Conservation (phyloP, 2,113 vertebrate species). For the Theristicus caerulescens region DNA sequence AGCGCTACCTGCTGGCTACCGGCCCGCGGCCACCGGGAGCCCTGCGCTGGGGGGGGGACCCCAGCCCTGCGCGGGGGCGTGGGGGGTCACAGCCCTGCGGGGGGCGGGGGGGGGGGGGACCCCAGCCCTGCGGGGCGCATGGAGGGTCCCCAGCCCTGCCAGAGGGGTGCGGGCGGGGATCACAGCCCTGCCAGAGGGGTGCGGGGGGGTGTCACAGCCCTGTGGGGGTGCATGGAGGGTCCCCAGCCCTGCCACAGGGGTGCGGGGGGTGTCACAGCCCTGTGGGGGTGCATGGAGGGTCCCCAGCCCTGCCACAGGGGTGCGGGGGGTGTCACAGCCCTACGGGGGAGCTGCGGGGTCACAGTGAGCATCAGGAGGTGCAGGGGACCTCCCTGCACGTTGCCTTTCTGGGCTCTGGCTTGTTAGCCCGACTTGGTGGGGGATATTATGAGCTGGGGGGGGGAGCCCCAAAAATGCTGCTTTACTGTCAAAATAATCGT, state of each 20-base stretch:
- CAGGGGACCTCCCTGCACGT: fast-evolving
- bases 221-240: too few relatives aligned
- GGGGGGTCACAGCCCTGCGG: fast-evolving
- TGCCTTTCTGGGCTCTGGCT: neutral
- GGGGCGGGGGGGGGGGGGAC: too few relatives aligned
- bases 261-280: neutral
- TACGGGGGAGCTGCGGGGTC: neutral
- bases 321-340: neutral
- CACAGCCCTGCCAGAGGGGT: fast-evolving
- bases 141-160: too few relatives aligned
- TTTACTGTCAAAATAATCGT: neutral
- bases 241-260: neutral
- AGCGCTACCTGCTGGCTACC: conserved; percentile 25
- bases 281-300: neutral
- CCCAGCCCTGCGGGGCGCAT: too few relatives aligned
- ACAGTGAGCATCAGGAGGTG: fast-evolving
- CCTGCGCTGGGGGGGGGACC: neutral
- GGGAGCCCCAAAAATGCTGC: neutral
- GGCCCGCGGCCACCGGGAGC: neutral
- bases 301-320: neutral
- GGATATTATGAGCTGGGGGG: neutral
- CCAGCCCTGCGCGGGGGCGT: too few relatives aligned
- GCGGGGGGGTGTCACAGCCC: fast-evolving
- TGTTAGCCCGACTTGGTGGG: fast-evolving
- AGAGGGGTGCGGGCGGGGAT: too few relatives aligned